phyloP scores from a whole-genome alignment of 92 coral and sea anemone genomes.

The Zoanthus solanderi region DNA sequence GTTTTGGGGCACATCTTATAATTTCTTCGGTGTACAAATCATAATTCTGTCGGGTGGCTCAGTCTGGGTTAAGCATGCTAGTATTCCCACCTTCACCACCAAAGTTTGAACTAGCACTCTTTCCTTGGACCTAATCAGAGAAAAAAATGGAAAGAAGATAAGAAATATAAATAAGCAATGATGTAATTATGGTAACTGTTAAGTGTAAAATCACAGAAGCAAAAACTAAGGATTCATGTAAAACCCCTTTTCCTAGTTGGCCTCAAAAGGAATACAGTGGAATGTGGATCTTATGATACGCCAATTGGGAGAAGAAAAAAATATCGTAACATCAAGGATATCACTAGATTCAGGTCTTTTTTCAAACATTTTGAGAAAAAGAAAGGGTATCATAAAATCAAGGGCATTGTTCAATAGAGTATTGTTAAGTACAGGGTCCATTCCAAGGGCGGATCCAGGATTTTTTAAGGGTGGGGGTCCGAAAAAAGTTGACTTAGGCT shows the following conservation, averaged over 20 bases:
- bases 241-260: conserved; percentile 1
- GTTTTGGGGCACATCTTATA: conserved; percentile 6
- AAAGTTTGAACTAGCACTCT: neutral
- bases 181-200: neutral
- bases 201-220: conserved; percentile 2
- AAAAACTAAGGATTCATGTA: neutral
- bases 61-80: conserved; percentile 13
- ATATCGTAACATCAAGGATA: neutral
- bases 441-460: neutral
- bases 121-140: neutral
- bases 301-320: neutral
- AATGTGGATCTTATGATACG: neutral
- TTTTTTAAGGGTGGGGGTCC: too few species aligned
- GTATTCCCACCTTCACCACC: conserved; percentile 9
- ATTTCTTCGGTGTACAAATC: conserved; percentile 22
- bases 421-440: neutral
- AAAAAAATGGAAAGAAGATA: conserved; percentile 3
- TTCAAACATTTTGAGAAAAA: neutral
- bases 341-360: neutral
- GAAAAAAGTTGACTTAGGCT: too few species aligned
- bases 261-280: conserved; percentile 8
- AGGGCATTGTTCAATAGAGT: neutral
- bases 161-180: neutral
- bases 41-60: neutral
- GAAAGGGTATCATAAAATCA: neutral